These are phyloP conservation scores for Phortica variegata DNA, from an alignment of 1,140 invertebrate genomes.

Conservation along the genomic window DNA sequence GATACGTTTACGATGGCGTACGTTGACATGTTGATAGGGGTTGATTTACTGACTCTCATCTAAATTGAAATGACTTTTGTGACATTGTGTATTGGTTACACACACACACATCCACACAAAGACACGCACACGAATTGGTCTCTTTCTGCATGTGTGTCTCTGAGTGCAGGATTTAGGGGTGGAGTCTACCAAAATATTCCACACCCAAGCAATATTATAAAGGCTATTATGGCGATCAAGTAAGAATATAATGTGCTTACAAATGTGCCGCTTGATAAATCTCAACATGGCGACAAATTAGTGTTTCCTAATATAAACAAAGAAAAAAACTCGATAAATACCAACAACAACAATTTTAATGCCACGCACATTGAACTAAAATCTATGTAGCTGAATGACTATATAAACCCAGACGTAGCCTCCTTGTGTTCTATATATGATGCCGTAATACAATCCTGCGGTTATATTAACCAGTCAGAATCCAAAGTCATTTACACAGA, in stretches of 20 bases:
- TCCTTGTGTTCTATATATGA: conserved; percentile 9
- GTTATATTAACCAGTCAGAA: conserved; percentile 58
- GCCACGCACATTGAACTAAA: too few species aligned
- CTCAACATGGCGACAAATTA: too few species aligned
- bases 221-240: too few species aligned
- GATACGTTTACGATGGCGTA: too few species aligned
- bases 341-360: too few species aligned
- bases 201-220: too few species aligned
- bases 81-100: conserved; percentile 46
- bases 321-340: too few species aligned
- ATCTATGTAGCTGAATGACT: too few species aligned
- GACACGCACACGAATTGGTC: not conserved
- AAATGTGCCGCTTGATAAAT: too few species aligned
- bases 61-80: conserved; percentile 56
- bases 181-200: too few species aligned
- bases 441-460: conserved; percentile 43
- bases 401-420: not conserved
- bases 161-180: conserved; percentile 29
- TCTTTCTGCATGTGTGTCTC: not conserved
- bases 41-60: conserved; percentile 57
- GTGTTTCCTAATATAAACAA: too few species aligned
- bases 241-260: too few species aligned
- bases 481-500: conserved; percentile 47
- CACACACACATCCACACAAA: conserved; percentile 17
- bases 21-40: conserved; percentile 56